Evolutionary conservation across 2,113 vertebrate species (phyloP).

Genomic region (Potamarius usumacintae): DNA sequence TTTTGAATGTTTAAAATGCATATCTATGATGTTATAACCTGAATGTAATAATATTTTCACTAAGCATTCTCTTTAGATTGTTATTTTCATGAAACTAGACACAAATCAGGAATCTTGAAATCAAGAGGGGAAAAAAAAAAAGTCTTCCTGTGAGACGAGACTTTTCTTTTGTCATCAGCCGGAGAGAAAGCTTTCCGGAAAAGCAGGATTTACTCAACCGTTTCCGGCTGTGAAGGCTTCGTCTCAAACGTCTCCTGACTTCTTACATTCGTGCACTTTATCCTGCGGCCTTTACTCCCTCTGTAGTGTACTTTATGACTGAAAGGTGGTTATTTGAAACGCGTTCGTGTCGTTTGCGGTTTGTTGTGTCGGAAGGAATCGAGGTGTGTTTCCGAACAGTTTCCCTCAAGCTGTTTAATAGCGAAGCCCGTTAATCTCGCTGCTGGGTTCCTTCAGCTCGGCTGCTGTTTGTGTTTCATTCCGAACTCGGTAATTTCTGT

Average conservation of each 20-base stretch:
- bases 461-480: too few species aligned
- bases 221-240: too few species aligned
- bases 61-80: neutral
- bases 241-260: neutral
- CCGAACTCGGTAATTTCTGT: neutral
- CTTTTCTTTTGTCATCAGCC: conserved; percentile 12
- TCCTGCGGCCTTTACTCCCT: neutral
- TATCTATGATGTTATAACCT: neutral
- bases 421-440: neutral
- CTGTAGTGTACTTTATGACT: neutral
- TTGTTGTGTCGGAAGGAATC: conserved; percentile 10
- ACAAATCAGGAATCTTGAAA: neutral
- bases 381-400: neutral
- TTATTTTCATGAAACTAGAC: neutral
- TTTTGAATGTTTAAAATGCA: neutral
- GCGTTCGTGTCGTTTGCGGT: neutral
- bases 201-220: neutral
- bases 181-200: neutral
- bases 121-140: neutral
- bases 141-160: neutral
- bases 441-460: neutral
- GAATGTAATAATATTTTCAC: neutral
- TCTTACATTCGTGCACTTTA: neutral
- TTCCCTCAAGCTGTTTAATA: neutral
- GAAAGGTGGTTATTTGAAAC: neutral